Base-by-base conservation (phyloP, 1,140 invertebrate genomes). In the Paracyclopina nana region DNA sequence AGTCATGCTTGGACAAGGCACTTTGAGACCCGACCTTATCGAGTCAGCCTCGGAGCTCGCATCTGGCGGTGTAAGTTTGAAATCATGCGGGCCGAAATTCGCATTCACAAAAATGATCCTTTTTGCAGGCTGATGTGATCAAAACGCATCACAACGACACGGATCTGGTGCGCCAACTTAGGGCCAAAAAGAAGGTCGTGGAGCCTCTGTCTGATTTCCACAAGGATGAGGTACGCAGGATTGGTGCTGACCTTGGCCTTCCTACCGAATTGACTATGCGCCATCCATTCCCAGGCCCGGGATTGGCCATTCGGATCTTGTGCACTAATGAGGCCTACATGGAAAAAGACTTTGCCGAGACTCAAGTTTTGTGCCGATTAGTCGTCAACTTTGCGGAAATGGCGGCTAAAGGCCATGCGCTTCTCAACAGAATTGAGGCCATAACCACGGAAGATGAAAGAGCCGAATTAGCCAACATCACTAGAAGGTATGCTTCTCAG, bases 121-220 rank as follows among this genome's bases (percentile, higher is more conserved):
- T n/a, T n/a, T n/a, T n/a, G 62, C 64, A 48, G 58, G 94, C 94
- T 5, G 85, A 92, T 63, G 80, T 80, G 11, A 99, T 99, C 58
- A 99, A 99, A 70, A 98, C 94, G n/a, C 94, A 99, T 68, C 94
- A 99, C 70, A 99, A 99, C 65, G 94, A 98, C 65, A 95, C 85
- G 28, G 86, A 87, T 60, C 70, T 97, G 18, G 87, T 99, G n/a
- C 68, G 90, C 56, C 72, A 80, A 61, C 69, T 98, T 43, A 70
- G 94, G 53, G 72, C 75, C 55, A 67, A 82, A 58, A 90, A 84
- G 11, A 70, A 83, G 52, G 88, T 99, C 12, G 79, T 98, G 18
- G 94, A 98, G 68, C 94, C 94, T n/a, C 70, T 98, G 11, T 84
- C 81, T 68, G 94, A 98, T 68, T 98, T 99, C 63, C 94, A 98